These are phyloP conservation scores for Gambusia holbrooki DNA, from an alignment of 2,113 vertebrate species.

Conservation along the genomic window DNA sequence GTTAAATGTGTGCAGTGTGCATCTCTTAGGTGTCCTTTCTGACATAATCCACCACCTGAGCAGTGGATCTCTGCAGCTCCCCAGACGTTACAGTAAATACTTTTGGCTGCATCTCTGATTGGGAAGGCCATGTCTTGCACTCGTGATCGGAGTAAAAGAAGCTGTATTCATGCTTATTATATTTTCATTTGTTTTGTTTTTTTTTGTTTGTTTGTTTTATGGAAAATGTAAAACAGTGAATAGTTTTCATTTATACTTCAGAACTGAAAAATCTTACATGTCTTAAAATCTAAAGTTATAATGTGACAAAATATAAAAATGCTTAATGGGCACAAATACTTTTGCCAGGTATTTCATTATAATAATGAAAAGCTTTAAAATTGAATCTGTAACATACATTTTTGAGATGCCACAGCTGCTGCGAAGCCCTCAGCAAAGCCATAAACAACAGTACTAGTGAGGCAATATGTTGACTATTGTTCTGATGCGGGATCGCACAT, in stretches of 20 bases:
- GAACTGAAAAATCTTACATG: not conserved
- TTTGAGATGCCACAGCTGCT: constrained; percentile 31
- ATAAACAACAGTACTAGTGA: constrained; percentile 18
- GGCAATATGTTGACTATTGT: not conserved
- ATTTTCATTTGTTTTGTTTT: too few species aligned
- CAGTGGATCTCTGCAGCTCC: not conserved
- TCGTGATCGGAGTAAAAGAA: too few species aligned
- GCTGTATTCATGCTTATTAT: too few species aligned
- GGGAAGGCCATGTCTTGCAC: not conserved
- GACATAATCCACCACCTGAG: not conserved
- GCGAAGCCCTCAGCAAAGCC: constrained; percentile 26
- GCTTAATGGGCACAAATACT: not conserved
- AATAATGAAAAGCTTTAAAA: not conserved
- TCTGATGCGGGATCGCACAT: constrained; percentile 16
- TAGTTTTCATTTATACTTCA: not conserved
- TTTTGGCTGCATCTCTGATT: not conserved
- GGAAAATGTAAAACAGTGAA: not conserved
- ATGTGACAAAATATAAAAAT: not conserved
- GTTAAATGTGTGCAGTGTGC: not conserved
- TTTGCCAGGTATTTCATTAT: not conserved
- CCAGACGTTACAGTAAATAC: not conserved
- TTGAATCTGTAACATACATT: not conserved
- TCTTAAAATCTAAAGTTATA: not conserved
- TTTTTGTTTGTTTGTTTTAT: too few species aligned
- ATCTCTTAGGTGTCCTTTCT: not conserved